These are phyloP conservation scores for Vireo altiloquus DNA, from an alignment of 2,113 vertebrate species.

Conservation along the genomic window DNA sequence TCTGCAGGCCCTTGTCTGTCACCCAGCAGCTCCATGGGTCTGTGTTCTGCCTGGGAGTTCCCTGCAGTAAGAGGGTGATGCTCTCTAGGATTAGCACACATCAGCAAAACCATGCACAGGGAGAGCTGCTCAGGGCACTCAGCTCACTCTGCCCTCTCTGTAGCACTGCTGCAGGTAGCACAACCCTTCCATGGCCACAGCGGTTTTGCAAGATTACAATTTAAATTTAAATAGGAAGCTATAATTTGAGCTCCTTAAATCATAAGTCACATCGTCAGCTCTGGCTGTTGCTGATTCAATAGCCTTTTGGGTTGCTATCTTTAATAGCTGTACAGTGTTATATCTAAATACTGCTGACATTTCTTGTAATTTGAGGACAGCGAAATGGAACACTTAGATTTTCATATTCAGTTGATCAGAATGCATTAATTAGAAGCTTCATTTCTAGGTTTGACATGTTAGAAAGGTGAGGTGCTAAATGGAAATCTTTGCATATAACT, in stretches of 20 bases:
- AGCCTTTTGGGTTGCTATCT: background rate
- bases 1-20: background rate
- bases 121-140: background rate
- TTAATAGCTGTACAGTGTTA: background rate
- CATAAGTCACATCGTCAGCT: background rate
- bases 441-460: background rate
- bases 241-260: background rate
- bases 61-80: background rate
- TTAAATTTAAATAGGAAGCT: background rate
- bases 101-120: background rate
- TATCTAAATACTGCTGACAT: background rate
- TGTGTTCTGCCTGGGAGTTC: background rate
- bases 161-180: background rate
- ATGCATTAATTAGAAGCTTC: background rate
- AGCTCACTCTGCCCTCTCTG: background rate
- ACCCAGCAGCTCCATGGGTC: background rate
- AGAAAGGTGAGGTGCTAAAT: background rate
- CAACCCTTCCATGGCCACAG: background rate
- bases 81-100: background rate
- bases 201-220: background rate
- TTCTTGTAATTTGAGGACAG: background rate
- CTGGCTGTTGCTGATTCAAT: background rate
- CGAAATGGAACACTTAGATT: background rate
- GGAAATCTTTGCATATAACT: background rate
- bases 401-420: background rate